Percentiles rank a stretch among this genome's conserved stretches.
Conservation (phyloP, 64 coral and sea anemone genomes). For the Dendrophyllia cribrosa region DNA sequence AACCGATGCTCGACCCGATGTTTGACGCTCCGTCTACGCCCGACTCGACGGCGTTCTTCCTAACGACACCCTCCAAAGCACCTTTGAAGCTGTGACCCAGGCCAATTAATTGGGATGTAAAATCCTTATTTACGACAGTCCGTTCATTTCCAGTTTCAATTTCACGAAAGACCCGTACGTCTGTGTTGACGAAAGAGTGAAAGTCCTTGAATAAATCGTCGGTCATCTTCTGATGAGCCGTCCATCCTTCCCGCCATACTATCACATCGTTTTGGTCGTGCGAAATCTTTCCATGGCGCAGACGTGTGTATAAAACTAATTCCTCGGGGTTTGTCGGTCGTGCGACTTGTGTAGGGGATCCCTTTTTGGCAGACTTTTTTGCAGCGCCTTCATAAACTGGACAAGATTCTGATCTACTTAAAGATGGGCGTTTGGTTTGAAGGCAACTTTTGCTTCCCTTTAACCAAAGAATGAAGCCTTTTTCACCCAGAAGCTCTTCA, state of each 20-base stretch:
- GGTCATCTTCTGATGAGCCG: not conserved
- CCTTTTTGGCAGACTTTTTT: too few species aligned
- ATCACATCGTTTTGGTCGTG: not conserved
- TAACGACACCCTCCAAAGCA: not conserved
- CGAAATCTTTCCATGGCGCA: not conserved
- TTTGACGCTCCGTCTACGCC: too few species aligned
- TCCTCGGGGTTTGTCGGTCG: too few species aligned
- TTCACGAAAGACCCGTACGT: not conserved
- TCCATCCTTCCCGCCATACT: not conserved
- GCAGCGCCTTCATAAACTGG: not conserved
- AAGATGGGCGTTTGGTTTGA: not conserved
- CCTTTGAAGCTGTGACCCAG: not conserved
- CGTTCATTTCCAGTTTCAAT: not conserved
- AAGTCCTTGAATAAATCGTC: not conserved
- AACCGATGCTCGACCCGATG: too few species aligned
- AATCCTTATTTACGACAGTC: not conserved
- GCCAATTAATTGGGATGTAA: not conserved
- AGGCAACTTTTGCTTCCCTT: not conserved
- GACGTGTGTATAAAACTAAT: constrained; percentile 11
- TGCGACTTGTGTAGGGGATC: too few species aligned
- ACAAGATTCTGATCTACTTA: not conserved
- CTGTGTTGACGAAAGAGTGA: not conserved
- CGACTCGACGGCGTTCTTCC: too few species aligned
- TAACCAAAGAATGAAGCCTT: not conserved
- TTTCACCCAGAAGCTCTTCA: not conserved